phyloP scores from a whole-genome alignment of 2,113 vertebrate genomes.

The Fulica atra region DNA sequence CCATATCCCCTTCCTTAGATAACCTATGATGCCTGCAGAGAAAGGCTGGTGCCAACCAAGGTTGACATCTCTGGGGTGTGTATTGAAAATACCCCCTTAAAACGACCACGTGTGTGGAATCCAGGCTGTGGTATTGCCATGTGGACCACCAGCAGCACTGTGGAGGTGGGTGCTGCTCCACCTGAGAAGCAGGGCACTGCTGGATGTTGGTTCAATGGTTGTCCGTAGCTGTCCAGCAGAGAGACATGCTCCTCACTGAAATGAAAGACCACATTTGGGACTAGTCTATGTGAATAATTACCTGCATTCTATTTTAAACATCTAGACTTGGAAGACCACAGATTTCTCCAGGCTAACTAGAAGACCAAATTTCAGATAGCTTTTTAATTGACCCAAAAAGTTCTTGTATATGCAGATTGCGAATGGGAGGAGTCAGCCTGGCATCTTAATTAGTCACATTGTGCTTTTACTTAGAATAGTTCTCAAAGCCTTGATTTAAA shows the following conservation, averaged over 20 bases:
- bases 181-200: background rate
- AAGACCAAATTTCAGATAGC: background rate
- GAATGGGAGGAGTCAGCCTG: fast-evolving
- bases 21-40: background rate
- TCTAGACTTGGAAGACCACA: fast-evolving
- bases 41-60: background rate
- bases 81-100: background rate
- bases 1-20: background rate
- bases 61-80: background rate
- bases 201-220: background rate
- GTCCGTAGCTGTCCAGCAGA: background rate
- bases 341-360: background rate
- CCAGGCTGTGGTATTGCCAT: background rate
- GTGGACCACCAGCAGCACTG: background rate
- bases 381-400: background rate
- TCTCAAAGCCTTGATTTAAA: background rate
- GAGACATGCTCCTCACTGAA: background rate
- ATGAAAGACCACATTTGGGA: background rate
- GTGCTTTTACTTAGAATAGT: background rate
- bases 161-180: background rate
- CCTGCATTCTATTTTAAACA: background rate
- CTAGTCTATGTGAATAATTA: background rate
- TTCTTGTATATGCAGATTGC: background rate
- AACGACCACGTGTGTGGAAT: background rate
- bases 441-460: background rate